phyloP scores from a whole-genome alignment of 2,888 invertebrate species.

The Phalera bucephala region DNA sequence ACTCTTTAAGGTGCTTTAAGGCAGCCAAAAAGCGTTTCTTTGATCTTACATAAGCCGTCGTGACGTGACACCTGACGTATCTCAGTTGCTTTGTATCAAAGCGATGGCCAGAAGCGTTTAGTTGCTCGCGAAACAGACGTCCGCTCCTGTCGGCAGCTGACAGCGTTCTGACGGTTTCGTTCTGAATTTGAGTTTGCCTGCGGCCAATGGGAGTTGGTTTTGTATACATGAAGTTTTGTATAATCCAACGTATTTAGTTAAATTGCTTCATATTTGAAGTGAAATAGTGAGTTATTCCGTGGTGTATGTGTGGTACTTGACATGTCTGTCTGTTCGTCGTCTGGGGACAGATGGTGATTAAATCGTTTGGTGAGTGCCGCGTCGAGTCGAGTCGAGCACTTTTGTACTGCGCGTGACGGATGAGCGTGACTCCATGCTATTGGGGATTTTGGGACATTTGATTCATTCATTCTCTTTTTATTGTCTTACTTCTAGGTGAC shows the following conservation, averaged over 20 bases:
- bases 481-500: too few relatives aligned
- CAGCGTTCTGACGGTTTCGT: constrained; percentile 39
- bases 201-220: constrained; percentile 29
- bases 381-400: neutral
- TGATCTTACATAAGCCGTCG: constrained; percentile 17
- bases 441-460: neutral
- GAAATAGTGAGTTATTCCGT: too few relatives aligned
- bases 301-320: neutral
- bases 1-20: constrained; percentile 22
- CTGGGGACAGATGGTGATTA: neutral
- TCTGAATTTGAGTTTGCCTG: constrained; percentile 41
- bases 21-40: constrained; percentile 22
- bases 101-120: constrained; percentile 35
- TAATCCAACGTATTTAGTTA: too few relatives aligned
- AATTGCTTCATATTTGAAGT: too few relatives aligned
- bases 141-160: constrained; percentile 36
- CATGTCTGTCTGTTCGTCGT: neutral
- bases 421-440: constrained; percentile 6
- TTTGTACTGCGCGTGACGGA: constrained; percentile 16
- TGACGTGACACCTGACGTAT: constrained; percentile 33
- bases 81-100: constrained; percentile 45
- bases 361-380: neutral
- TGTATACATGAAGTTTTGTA: too few relatives aligned
- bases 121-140: constrained; percentile 26
- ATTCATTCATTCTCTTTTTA: too few relatives aligned